A percentile compares a stretch with the other conserved stretches of the same genome.
Conservation (phyloP, 2,797 vertebrate genomes). For the Coranthus polyacanthus region DNA sequence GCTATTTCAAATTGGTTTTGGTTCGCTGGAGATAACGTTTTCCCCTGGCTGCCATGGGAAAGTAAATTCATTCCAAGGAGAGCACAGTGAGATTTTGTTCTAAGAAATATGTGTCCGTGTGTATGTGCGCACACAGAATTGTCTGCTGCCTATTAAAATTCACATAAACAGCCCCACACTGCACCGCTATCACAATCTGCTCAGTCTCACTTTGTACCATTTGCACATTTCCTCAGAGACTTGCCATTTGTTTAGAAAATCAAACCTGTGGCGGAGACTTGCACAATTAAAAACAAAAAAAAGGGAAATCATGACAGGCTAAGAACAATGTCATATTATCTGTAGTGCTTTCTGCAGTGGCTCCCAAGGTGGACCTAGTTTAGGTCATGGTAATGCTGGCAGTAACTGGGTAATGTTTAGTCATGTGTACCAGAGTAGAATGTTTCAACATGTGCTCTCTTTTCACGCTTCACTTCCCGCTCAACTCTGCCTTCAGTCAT, state of each 20-base stretch:
- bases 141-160: conserved; percentile 59
- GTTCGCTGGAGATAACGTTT: conserved; percentile 49
- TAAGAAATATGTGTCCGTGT: conserved; percentile 1
- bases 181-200: conserved; percentile 44
- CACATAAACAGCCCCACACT: conserved; percentile 31
- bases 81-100: conserved; percentile 10
- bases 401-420: conserved; percentile 31
- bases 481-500: conserved; percentile 35
- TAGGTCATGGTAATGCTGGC: conserved; percentile 13
- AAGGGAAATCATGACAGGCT: conserved; percentile 8
- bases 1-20: conserved; percentile 56
- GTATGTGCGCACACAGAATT: background rate
- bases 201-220: conserved; percentile 41
- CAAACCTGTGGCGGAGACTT: conserved; percentile 23
- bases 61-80: conserved; percentile 51
- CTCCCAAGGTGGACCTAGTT: background rate
- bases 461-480: conserved; percentile 19
- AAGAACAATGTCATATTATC: background rate
- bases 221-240: conserved; percentile 59
- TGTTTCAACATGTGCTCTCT: conserved; percentile 17
- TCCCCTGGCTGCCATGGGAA: conserved; percentile 24
- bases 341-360: background rate
- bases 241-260: conserved; percentile 38
- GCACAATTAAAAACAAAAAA: conserved; percentile 21
- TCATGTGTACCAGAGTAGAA: conserved; percentile 30